Evolutionary conservation across 2,797 vertebrate genomes (phyloP).

Genomic region (Taenioides sp.): DNA sequence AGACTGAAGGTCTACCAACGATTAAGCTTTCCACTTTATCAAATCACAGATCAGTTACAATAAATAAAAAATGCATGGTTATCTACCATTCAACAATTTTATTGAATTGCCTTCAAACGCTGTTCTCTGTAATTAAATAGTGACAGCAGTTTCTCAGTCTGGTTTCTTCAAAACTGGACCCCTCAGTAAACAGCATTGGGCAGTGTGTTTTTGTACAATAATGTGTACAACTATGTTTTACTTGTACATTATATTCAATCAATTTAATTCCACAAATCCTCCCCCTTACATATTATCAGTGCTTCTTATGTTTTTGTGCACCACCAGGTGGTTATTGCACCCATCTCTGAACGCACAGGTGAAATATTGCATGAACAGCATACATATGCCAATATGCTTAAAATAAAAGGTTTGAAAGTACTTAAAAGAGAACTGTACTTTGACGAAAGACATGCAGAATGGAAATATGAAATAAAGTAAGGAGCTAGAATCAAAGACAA

Average conservation of each 20-base stretch:
- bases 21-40: not conserved
- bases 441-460: conserved; percentile 78
- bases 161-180: not conserved
- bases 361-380: not conserved
- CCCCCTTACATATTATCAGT: not conserved
- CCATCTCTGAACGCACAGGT: not conserved
- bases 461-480: conserved; percentile 70
- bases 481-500: conserved; percentile 66
- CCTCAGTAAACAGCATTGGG: not conserved
- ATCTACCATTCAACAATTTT: not conserved
- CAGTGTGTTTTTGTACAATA: not conserved
- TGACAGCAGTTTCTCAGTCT: not conserved
- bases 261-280: not conserved
- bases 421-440: conserved; percentile 43
- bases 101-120: not conserved
- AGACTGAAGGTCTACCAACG: not conserved
- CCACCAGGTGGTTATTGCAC: not conserved
- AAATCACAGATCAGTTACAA: not conserved
- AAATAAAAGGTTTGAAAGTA: conserved; percentile 8
- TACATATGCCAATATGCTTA: not conserved
- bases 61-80: not conserved
- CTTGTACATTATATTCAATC: not conserved
- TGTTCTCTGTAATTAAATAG: not conserved
- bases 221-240: not conserved
- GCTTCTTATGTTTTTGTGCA: not conserved